Evolutionary conservation across 2,113 vertebrate species (phyloP).

Genomic region (Nothoprocta perdicaria): DNA sequence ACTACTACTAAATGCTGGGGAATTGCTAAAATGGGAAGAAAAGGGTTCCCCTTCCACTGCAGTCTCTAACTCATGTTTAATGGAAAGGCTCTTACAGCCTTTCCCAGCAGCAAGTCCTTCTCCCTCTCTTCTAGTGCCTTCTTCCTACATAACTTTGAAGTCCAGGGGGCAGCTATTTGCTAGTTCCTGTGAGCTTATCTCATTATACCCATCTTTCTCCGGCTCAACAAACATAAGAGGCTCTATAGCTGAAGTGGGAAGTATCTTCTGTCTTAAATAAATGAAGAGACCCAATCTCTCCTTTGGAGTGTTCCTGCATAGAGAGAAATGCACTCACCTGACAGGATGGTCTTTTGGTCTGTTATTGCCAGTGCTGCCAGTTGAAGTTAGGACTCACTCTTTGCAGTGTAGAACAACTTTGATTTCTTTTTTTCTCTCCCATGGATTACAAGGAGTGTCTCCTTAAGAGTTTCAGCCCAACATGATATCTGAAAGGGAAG

Average conservation of each 20-base stretch:
- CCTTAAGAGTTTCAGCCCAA: not conserved
- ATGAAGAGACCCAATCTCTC: not conserved
- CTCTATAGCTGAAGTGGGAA: not conserved
- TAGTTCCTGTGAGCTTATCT: not conserved
- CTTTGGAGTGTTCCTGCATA: not conserved
- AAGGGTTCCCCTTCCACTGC: not conserved
- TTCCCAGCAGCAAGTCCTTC: not conserved
- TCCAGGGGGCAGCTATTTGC: not conserved
- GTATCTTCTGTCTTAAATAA: not conserved
- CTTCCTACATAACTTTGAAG: not conserved
- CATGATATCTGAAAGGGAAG: not conserved
- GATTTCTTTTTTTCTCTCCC: not conserved
- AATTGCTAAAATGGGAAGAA: conserved; percentile 18
- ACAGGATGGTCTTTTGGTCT: not conserved
- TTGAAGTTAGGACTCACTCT: not conserved
- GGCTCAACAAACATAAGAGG: not conserved
- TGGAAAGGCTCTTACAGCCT: not conserved
- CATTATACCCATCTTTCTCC: not conserved
- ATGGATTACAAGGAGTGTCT: not conserved
- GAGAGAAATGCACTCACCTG: not conserved
- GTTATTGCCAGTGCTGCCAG: not conserved
- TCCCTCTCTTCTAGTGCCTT: not conserved
- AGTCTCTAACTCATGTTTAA: not conserved
- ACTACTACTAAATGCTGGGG: conserved; percentile 24
- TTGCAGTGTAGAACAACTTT: not conserved